Conservation (phyloP, 2,888 invertebrate species). For the Willowsia nigromaculata region DNA sequence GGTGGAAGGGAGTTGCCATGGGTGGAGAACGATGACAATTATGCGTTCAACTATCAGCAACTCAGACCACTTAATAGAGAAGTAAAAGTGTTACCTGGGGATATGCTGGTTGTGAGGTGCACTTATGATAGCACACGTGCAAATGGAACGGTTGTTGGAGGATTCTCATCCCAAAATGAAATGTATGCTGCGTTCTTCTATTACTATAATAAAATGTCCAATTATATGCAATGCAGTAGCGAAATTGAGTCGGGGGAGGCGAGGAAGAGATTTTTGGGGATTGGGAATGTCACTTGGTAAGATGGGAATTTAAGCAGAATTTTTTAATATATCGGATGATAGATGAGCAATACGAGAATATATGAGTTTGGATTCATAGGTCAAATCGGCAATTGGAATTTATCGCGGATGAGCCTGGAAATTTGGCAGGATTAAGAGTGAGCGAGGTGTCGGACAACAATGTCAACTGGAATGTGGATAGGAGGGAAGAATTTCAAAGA, state of each 20-base stretch:
- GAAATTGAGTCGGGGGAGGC: neutral
- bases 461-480: conserved; percentile 9
- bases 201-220: neutral
- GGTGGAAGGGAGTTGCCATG: conserved; percentile 27
- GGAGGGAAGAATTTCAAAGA: neutral
- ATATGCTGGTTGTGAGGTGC: neutral
- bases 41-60: conserved; percentile 25
- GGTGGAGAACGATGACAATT: conserved; percentile 43
- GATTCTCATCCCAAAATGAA: neutral
- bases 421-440: neutral
- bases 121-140: conserved; percentile 36
- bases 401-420: neutral
- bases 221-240: conserved; percentile 27
- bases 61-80: neutral
- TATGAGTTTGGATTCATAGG: too few species aligned
- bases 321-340: too few species aligned
- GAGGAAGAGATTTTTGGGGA: conserved; percentile 12
- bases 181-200: neutral
- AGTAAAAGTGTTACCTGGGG: conserved; percentile 28
- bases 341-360: too few species aligned
- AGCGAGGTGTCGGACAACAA: conserved; percentile 14
- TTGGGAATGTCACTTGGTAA: conserved; percentile 30
- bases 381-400: neutral
- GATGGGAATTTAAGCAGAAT: too few species aligned
- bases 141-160: conserved; percentile 41